Evolutionary conservation across 2,888 invertebrate genomes (phyloP), one percentile per base, ranked within the genome.

Genomic region (Plebejus argus): DNA sequence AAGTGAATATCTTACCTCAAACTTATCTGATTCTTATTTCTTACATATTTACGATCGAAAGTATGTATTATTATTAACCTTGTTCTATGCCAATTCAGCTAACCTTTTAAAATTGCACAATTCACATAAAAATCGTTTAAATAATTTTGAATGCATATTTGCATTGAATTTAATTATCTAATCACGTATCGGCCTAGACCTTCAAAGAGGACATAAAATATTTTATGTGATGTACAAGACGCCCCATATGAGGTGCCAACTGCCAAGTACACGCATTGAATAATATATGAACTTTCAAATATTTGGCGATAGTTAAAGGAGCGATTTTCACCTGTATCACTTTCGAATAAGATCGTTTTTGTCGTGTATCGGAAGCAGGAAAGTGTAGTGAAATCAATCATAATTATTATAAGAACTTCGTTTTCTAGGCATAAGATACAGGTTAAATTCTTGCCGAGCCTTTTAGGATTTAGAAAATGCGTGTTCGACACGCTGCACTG

Each of bases 351-450:
- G 35, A 71, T 71, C 20, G 71, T 10, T 35, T 39, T 74, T 49
- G 28, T 39, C 8, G 23, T n/a, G 35, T 28, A 35, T 53, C 35
- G 61, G 15, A 76, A 45, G 45, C 71, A 56, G 56, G 71, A 56
- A 56, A 53, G 71, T 76, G 75, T 78, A 82, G 80, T 79, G 79
- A 82, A 81, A 81, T 81, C 80, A 78, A 80, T 80, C 78, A 80
- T 79, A 78, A 80, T 80, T 79, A 79, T 76, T 66, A 79, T 77
- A 79, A 75, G 72, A 76, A 78, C 79, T 80, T 77, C 79, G 81
- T 82, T 81, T 81, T 82, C 80, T 82, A 82, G 79, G 81, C 80
- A n/a, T 82, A 80, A 76, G 78, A 76, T 78, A 79, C 82, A 80
- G 81, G 82, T 80, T 81, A 79, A 79, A 80, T 78, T 77, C 77